Base-by-base conservation (phyloP, 2,113 vertebrate species). In the Melanerpes formicivorus region DNA sequence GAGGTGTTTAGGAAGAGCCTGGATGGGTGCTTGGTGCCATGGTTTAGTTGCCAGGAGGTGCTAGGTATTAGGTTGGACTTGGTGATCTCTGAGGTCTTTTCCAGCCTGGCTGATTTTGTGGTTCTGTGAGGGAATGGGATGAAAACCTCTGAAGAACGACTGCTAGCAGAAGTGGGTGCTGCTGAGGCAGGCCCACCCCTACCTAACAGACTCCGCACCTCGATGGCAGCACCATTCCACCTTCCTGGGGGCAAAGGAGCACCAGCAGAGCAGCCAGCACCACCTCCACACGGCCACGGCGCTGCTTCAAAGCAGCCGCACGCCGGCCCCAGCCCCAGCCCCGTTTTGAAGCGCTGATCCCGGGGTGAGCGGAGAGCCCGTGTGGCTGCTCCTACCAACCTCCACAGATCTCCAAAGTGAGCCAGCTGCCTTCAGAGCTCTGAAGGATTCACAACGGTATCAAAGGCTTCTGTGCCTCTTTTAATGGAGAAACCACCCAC, bases 401-500 rank as follows among this genome's bases (percentile, higher is more conserved):
- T 1, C 52, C 52, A 62, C 30, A 84, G 79, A 64, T 50, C 42
- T 34, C 64, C 40, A 78, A 65, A 58, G 74, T 73, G 82, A 63
- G 63, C 8, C 30, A 34, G 60, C 50, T 6, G 1, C 80, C 80
- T 88, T 71, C 62, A 95, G 65, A 87, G 78, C 70, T 60, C 70
- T 12, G 70, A 90, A 64, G 58, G 78, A 89, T 75, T 88, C 78
- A 84, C 65, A 78, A 87, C 44, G 63, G 81, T 78, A 87, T 90
- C 90, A 95, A 91, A 92, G 78, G 84, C 59, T 42, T 81, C 54
- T 64, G 78, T 13, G 23, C 63, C 67, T 64, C 75, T 79, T 88
- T 87, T 64, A 72, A 62, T 4, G 34, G 34, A 81, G 80, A 79
- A 87, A 34, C 59, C 84, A 81, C 84, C 91, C 72, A 79, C 71